Conservation (phyloP, 2,888 invertebrate genomes). For the Neoscelio sp. region DNA sequence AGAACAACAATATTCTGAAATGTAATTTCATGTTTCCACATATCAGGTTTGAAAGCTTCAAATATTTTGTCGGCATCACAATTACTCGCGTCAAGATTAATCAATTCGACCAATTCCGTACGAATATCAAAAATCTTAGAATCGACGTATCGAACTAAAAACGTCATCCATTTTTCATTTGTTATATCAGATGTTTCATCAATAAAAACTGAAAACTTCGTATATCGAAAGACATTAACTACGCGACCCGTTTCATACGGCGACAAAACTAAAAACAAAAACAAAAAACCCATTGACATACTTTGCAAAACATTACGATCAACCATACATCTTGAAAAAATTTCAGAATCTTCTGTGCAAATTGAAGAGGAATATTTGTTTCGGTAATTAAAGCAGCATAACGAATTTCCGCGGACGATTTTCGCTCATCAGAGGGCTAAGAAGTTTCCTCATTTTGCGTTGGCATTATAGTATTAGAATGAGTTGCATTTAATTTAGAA, state of each 20-base stretch:
- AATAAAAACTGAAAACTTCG: constrained; percentile 18
- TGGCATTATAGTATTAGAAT: no score
- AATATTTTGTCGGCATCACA: constrained; percentile 26
- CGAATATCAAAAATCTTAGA: constrained; percentile 5
- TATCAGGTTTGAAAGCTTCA: constrained; percentile 21
- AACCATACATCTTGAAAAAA: constrained; percentile 2
- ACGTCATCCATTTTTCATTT: constrained; percentile 31
- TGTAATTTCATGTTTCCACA: constrained; percentile 11
- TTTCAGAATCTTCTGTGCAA: neutral
- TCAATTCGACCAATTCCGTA: constrained; percentile 10
- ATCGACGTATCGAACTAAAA: constrained; percentile 9
- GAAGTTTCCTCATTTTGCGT: no score
- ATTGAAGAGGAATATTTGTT: neutral
- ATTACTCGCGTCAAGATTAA: constrained; percentile 6
- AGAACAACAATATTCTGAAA: constrained; percentile 27
- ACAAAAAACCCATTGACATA: constrained; percentile 13
- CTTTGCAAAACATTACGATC: constrained; percentile 1
- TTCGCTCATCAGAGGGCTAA: no score
- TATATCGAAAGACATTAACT: neutral
- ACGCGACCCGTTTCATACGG: neutral
- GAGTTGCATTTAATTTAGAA: no score
- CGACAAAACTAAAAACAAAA: constrained; percentile 1
- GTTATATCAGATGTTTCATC: constrained; percentile 19
- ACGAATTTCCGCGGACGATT: no score
- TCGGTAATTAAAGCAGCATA: no score